Base-by-base conservation (phyloP, 2,888 invertebrate genomes). In the Athalia circularis region DNA sequence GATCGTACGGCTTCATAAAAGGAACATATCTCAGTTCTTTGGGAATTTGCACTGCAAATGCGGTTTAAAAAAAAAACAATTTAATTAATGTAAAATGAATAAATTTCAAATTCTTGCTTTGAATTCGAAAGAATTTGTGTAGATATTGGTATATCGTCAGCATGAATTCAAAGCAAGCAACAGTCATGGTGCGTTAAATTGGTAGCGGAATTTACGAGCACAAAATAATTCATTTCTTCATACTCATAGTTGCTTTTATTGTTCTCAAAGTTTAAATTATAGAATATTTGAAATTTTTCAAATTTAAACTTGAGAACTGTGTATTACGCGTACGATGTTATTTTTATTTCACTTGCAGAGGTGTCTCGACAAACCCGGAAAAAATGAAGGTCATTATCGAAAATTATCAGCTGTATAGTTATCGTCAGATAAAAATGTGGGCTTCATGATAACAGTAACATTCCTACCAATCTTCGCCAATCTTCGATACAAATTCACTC, bases 1-100 rank as follows among this genome's bases (percentile, higher is more conserved):
- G 94, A 2, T 92, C 92, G 87, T 95, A 96, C 29, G 93, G 92
- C 13, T 94, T 93, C 79, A 92, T 92, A 85, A 95, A 96, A 0
- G 91, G 90, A 15, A 93, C 93, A 61, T 91, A 90, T 82, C 92
- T 91, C 86, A 96, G 90, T 15, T 92, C 91, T 81, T 93, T 93
- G 0, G 95, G 92, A 4, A 92, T 84, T 83, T 93, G 88, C 68
- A 94, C 95, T 95, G 90, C 5, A 88, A 87, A 79, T 62, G 13
- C 8, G 8, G 67, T 74, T 15, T 3, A 45, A 59, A 29, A 11
- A 11, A 11, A n/a, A 11, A 54, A 54, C 11, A 3, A 4, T 54
- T 11, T 11, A n/a, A 54, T 54, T 54, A 29, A 29, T 29, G 29
- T 29, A 2, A 1, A 2, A 29, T 29, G 29, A 29, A 29, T 29